A percentile compares a stretch with the other conserved stretches of the same genome.
These are phyloP conservation scores for Galaxea fascicularis DNA, from an alignment of 92 coral and sea anemone species.

Conservation along the genomic window DNA sequence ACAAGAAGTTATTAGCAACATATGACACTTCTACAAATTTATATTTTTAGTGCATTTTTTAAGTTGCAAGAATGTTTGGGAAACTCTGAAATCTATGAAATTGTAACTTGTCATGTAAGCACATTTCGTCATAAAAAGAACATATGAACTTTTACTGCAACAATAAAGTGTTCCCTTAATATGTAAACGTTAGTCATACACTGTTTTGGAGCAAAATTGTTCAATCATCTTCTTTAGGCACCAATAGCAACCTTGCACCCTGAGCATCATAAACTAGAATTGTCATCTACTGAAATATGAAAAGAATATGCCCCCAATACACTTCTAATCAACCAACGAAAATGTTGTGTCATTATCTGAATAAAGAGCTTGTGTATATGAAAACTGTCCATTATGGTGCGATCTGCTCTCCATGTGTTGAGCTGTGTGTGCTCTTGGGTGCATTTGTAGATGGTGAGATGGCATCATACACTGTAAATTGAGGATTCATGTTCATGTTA, in stretches of 20 bases:
- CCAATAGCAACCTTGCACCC: too few species aligned
- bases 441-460: constrained; percentile 62
- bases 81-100: constrained; percentile 47
- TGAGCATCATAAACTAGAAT: too few species aligned
- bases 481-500: constrained; percentile 67
- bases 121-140: constrained; percentile 27
- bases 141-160: constrained; percentile 44
- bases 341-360: constrained; percentile 61
- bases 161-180: constrained; percentile 47
- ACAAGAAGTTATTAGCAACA: constrained; percentile 48
- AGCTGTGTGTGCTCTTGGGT: constrained; percentile 66
- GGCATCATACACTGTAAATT: constrained; percentile 68
- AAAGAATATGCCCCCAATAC: constrained; percentile 33
- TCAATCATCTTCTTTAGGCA: constrained; percentile 50
- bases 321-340: constrained; percentile 61
- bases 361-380: constrained; percentile 68
- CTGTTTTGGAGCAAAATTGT: constrained; percentile 51
- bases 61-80: constrained; percentile 41
- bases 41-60: constrained; percentile 46
- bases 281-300: too few species aligned
- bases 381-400: constrained; percentile 70
- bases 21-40: constrained; percentile 48
- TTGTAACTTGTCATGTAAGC: constrained; percentile 49
- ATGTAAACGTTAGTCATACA: constrained; percentile 45
- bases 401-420: constrained; percentile 58